Conservation (phyloP, 2,113 vertebrate species). For the Aspidoscelis tigris region DNA sequence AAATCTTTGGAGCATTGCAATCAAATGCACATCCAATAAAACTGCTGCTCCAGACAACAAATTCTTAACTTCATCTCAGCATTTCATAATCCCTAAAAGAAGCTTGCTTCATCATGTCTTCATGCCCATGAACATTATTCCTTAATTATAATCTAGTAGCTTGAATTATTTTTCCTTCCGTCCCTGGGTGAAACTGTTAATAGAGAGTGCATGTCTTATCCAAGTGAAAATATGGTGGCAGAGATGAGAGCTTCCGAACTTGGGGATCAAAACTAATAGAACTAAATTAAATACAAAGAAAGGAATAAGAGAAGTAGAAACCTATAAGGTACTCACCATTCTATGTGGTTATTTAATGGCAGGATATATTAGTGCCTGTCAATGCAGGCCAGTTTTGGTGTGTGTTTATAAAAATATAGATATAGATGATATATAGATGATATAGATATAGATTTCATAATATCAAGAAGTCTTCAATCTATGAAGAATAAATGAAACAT, state of each 20-base stretch:
- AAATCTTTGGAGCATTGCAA: neutral
- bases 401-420: too few species aligned
- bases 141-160: conserved; percentile 39
- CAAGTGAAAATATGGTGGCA: neutral
- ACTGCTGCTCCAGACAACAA: neutral
- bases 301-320: conserved; percentile 14
- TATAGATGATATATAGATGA: too few species aligned
- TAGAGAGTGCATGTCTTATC: neutral
- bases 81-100: conserved; percentile 43
- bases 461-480: conserved; percentile 54
- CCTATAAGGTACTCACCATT: conserved; percentile 24
- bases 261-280: rapidly evolving
- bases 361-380: conserved; percentile 53
- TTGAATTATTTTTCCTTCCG: conserved; percentile 36
- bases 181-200: conserved; percentile 20
- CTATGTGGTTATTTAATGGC: conserved; percentile 24
- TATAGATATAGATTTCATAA: conserved; percentile 46
- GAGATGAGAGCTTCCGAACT: conserved; percentile 29
- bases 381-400: conserved; percentile 41
- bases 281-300: conserved; percentile 23
- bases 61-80: conserved; percentile 25
- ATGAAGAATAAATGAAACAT: conserved; percentile 6
- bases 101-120: conserved; percentile 14
- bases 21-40: conserved; percentile 19
- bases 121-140: conserved; percentile 19